A percentile compares a stretch with the other conserved stretches of the same genome.
phyloP scores from a whole-genome alignment of 2,113 vertebrate species.

The Pomatorhinus ruficollis region DNA sequence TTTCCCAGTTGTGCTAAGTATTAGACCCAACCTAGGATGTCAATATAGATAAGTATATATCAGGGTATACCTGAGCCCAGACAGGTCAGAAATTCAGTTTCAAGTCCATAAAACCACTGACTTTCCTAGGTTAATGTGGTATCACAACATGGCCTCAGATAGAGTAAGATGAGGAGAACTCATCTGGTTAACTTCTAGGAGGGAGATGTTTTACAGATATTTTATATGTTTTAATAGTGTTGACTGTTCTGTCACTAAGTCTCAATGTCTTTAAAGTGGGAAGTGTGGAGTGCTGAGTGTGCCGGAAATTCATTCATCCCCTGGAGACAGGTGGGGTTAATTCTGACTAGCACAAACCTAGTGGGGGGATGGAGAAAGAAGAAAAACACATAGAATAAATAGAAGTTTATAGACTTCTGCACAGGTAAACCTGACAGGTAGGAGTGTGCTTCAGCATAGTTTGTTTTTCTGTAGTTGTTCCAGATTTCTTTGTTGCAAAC shows the following conservation, averaged over 20 bases:
- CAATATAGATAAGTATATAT: not conserved
- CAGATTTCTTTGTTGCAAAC: not conserved
- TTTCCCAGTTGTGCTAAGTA: not conserved
- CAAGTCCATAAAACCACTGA: not conserved
- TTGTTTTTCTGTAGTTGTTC: not conserved
- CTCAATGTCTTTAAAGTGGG: not conserved
- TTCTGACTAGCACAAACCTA: not conserved
- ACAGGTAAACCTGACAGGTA: not conserved
- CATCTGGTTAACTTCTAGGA: not conserved
- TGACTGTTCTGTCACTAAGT: not conserved
- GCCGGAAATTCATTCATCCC: not conserved
- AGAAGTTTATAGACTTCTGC: not conserved
- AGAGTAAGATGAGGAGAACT: not conserved
- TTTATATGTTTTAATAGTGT: not conserved
- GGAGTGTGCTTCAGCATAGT: not conserved
- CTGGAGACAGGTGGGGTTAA: conserved; percentile 11
- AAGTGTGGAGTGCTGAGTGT: not conserved
- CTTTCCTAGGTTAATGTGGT: not conserved
- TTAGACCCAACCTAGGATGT: not conserved
- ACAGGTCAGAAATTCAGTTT: not conserved
- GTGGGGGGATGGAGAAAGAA: not conserved
- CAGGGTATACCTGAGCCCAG: not conserved
- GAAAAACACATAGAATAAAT: not conserved
- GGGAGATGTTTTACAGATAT: not conserved
- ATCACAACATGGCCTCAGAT: not conserved